Evolutionary conservation across 2,888 invertebrate genomes (phyloP), one percentile per base, ranked within the genome.

Genomic region (Colostygia pectinataria): DNA sequence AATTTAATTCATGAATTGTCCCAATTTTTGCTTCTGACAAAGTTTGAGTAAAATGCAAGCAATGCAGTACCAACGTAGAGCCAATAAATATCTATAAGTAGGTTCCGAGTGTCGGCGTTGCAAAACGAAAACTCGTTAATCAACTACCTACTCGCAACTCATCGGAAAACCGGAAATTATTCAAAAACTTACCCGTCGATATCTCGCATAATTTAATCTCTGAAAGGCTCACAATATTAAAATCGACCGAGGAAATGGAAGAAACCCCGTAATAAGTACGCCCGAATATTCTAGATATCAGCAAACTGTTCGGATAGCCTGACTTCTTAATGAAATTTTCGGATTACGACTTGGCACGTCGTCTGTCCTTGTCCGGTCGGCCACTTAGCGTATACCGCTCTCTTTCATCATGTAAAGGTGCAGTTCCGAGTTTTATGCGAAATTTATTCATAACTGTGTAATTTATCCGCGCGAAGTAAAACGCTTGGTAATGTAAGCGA

Each of bases 381-480:
- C 5, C 8, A 23, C 29, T 47, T 41, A 23, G 52, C 53, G 62
- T 69, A 75, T 66, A 57, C 47, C 50, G 18, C 74, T 82, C 84
- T 65, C 83, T 68, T 66, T 85, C 78, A 58, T 65, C 77, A 69
- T 81, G 82, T 82, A 77, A 86, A 89, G 89, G 89, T 90, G 89
- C 90, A 89, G 78, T 85, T 72, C 71, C 62, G 79, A 88, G 84
- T 88, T 90, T 90, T 90, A 91, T 90, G 89, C 74, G 86, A 91
- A 90, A 90, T 90, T 90, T 91, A 91, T 91, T 91, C 91, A 91
- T 91, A 90, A 90, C 90, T 80, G 81, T 77, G 87, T 90, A 90
- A 90, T 90, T 90, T 87, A 90, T 89, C 87, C 85, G 74, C 70
- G 79, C 73, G 73, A 75, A 86, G 87, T 83, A 82, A 86, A 87